Evolutionary conservation across 2,888 invertebrate species (phyloP).

Genomic region (Copidosoma aretas): DNA sequence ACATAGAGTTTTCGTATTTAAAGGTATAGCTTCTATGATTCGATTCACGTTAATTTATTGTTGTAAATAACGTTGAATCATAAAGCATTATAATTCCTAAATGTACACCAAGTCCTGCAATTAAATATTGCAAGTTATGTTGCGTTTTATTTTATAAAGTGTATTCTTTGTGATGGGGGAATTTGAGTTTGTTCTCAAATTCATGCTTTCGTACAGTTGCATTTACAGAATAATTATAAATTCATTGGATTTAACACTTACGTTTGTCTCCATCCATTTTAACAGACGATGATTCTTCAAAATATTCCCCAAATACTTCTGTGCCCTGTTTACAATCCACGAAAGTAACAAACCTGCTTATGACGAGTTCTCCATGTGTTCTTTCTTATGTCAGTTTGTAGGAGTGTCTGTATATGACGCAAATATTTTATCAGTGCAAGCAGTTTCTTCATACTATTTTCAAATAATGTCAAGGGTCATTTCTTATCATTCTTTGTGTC

Average conservation of each 20-base stretch:
- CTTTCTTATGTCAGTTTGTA: slow-evolving; percentile 6
- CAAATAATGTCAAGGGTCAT: slow-evolving; percentile 26
- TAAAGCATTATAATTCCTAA: no score
- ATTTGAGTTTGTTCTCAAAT: background rate
- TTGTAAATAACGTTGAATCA: no score
- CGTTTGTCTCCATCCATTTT: slow-evolving; percentile 24
- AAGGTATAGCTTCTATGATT: no score
- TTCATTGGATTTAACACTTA: slow-evolving; percentile 8
- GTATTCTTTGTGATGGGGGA: background rate
- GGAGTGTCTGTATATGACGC: slow-evolving; percentile 21
- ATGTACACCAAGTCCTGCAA: no score
- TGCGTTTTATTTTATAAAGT: background rate
- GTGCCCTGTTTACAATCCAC: slow-evolving; percentile 4
- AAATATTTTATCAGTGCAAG: slow-evolving; percentile 33
- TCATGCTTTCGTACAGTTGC: no score
- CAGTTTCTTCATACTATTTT: slow-evolving; percentile 27
- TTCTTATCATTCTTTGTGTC: slow-evolving; percentile 25
- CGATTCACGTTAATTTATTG: no score
- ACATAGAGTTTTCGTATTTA: no score
- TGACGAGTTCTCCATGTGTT: slow-evolving; percentile 22
- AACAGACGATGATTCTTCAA: background rate
- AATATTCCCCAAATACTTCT: background rate
- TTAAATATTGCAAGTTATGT: slow-evolving; percentile 6
- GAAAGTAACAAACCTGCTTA: slow-evolving; percentile 12
- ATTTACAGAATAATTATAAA: no score